Conservation (phyloP, 2,113 vertebrate genomes). For the Pelodiscus sinensis region DNA sequence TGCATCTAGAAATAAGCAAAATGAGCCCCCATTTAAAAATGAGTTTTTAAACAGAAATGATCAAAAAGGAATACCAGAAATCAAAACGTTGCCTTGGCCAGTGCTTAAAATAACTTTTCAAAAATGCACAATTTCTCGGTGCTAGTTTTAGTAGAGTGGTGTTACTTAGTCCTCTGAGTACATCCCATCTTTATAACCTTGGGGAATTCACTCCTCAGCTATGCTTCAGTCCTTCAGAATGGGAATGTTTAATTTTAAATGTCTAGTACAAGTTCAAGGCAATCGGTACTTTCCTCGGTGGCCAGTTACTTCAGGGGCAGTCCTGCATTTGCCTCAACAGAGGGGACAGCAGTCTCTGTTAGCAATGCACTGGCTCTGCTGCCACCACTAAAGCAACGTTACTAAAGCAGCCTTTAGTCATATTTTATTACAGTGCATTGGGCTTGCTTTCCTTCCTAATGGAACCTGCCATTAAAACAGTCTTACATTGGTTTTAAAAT, state of each 20-base stretch:
- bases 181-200: neutral
- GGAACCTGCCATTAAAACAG: neutral
- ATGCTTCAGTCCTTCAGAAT: neutral
- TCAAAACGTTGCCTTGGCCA: neutral
- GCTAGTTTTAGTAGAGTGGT: neutral
- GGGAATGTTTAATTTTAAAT: neutral
- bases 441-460: neutral
- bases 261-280: neutral
- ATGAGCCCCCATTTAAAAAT: neutral
- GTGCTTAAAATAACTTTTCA: neutral
- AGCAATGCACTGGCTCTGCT: neutral
- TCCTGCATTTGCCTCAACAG: neutral
- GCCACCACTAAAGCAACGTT: neutral
- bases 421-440: neutral
- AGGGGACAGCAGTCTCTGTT: neutral
- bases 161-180: rapidly evolving
- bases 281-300: neutral
- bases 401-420: neutral
- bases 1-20: constrained; percentile 10
- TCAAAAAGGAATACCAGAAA: neutral
- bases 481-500: neutral
- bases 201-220: neutral
- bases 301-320: neutral
- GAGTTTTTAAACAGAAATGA: neutral
- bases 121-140: neutral